Conservation (phyloP, 2,113 vertebrate genomes). For the Isurus oxyrinchus region DNA sequence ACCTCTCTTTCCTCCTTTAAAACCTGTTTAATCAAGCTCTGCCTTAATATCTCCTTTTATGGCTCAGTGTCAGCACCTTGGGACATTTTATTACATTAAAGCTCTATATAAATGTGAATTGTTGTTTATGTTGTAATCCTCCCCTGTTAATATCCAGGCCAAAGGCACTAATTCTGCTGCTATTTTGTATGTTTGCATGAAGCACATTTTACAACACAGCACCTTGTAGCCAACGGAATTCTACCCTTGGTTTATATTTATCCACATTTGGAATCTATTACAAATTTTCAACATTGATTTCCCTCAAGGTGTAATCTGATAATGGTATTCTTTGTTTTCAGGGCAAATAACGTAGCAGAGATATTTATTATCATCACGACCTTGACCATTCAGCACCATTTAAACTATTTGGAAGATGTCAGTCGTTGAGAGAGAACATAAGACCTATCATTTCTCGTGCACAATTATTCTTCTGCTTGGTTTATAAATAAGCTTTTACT, state of each 20-base stretch:
- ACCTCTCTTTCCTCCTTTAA: no score
- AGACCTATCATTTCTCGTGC: background rate
- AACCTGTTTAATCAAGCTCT: no score
- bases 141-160: no score
- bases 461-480: background rate
- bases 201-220: background rate
- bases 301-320: background rate
- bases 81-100: no score
- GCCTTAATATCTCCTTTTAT: no score
- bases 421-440: background rate
- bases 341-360: background rate
- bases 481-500: background rate
- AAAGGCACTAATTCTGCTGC: background rate
- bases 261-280: background rate
- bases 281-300: background rate
- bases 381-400: background rate
- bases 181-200: background rate
- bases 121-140: no score
- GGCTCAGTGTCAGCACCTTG: no score
- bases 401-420: background rate
- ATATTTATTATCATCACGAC: background rate
- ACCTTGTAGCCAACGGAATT: background rate
- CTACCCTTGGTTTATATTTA: background rate
- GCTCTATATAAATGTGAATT: no score
- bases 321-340: background rate